Conservation (phyloP, 2,113 vertebrate species). For the Furnarius figulus region DNA sequence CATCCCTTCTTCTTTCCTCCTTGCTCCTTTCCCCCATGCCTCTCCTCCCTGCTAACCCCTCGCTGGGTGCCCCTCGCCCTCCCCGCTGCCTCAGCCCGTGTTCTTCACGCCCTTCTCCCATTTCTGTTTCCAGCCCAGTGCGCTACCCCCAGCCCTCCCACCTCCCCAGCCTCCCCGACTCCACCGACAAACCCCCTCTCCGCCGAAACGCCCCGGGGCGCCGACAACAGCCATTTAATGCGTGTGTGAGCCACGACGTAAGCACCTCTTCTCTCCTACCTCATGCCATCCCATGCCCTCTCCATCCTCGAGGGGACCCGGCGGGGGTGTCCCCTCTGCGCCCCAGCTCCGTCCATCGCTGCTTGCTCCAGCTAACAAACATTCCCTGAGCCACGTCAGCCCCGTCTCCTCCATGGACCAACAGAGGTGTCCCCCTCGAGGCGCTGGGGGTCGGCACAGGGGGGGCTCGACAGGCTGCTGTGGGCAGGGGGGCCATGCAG, state of each 20-base stretch:
- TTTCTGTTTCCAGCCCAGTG: conserved; percentile 88
- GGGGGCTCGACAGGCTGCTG: background rate
- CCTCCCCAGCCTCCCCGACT: conserved; percentile 87
- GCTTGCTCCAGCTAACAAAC: background rate
- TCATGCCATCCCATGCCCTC: conserved; percentile 31
- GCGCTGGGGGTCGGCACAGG: background rate
- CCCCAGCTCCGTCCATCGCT: background rate
- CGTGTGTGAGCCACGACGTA: conserved; percentile 91
- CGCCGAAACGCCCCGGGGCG: conserved; percentile 78
- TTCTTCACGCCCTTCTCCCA: conserved; percentile 70
- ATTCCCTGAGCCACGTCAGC: conserved; percentile 15
- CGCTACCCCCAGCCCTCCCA: conserved; percentile 83
- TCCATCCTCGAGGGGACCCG: background rate
- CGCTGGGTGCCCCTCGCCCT: background rate
- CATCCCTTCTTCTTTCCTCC: background rate
- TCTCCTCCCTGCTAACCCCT: background rate
- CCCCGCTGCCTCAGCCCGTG: background rate
- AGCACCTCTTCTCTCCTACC: conserved; percentile 76
- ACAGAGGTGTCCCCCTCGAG: background rate
- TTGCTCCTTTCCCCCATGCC: background rate
- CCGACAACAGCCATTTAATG: conserved; percentile 88
- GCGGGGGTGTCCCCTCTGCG: background rate
- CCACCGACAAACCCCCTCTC: conserved; percentile 81
- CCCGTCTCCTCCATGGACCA: conserved; percentile 25
- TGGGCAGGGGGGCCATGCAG: background rate